These are phyloP conservation scores for Hypena proboscidalis DNA, from an alignment of 2,888 invertebrate genomes.

Conservation along the genomic window DNA sequence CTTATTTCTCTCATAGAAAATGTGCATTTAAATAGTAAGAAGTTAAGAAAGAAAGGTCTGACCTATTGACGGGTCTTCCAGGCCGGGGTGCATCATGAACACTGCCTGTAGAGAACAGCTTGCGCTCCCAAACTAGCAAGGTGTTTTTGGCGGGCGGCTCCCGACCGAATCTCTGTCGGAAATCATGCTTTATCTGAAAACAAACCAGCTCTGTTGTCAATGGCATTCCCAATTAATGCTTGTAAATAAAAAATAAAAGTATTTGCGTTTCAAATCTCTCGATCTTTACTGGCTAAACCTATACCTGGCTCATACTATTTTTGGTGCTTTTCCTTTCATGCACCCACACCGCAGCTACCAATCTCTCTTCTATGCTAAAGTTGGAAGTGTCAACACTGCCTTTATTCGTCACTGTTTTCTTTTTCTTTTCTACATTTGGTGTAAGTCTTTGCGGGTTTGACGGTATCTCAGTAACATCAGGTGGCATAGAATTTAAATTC, in stretches of 20 bases:
- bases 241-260: too few relatives aligned
- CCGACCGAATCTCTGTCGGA: conserved; percentile 65
- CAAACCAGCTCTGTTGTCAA: too few relatives aligned
- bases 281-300: background rate
- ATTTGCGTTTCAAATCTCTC: too few relatives aligned
- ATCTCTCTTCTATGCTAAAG: conserved; percentile 70
- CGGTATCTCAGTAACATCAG: conserved; percentile 3
- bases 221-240: too few relatives aligned
- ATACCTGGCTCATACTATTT: conserved; percentile 55
- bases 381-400: conserved; percentile 56
- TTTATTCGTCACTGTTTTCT: conserved; percentile 25
- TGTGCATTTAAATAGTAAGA: too few relatives aligned
- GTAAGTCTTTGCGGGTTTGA: background rate
- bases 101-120: conserved; percentile 68
- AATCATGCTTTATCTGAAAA: conserved; percentile 67
- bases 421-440: conserved; percentile 16
- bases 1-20: too few relatives aligned
- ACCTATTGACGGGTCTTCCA: conserved; percentile 65
- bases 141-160: conserved; percentile 70
- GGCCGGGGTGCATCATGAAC: conserved; percentile 69
- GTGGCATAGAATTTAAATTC: conserved; percentile 16
- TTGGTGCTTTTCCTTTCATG: conserved; percentile 71
- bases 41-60: too few relatives aligned
- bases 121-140: conserved; percentile 66
- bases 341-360: conserved; percentile 79